Conservation (phyloP, 2,113 vertebrate genomes). For the Mandrillus leucophaeus region DNA sequence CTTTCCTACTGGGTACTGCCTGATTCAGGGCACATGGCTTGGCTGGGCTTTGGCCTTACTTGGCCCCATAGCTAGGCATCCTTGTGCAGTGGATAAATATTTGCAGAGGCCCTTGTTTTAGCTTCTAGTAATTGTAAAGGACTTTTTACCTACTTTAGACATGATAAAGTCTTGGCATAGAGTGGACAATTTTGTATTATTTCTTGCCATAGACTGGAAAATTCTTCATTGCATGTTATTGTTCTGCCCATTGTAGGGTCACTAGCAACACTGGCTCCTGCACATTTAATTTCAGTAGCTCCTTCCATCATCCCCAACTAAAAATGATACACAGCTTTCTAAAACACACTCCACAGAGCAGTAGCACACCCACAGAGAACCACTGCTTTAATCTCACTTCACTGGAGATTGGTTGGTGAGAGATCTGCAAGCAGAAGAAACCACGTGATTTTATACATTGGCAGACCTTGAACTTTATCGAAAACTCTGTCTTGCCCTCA, state of each 20-base stretch:
- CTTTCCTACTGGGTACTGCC: neutral
- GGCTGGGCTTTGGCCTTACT: neutral
- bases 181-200: neutral
- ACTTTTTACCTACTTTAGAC: neutral
- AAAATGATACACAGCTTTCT: neutral
- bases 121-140: neutral
- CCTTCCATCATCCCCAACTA: neutral
- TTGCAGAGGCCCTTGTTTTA: neutral
- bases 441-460: neutral
- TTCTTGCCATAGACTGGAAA: neutral
- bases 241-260: neutral
- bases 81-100: neutral
- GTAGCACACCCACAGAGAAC: neutral
- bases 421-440: neutral
- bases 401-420: neutral
- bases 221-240: neutral
- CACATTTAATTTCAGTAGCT: neutral
- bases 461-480: neutral
- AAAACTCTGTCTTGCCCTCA: neutral
- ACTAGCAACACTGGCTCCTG: neutral
- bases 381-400: neutral
- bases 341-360: neutral
- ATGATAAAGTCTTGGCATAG: neutral
- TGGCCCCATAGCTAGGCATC: neutral
- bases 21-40: neutral